Conservation (phyloP, 2,888 invertebrate species). For the Lithosia quadra region DNA sequence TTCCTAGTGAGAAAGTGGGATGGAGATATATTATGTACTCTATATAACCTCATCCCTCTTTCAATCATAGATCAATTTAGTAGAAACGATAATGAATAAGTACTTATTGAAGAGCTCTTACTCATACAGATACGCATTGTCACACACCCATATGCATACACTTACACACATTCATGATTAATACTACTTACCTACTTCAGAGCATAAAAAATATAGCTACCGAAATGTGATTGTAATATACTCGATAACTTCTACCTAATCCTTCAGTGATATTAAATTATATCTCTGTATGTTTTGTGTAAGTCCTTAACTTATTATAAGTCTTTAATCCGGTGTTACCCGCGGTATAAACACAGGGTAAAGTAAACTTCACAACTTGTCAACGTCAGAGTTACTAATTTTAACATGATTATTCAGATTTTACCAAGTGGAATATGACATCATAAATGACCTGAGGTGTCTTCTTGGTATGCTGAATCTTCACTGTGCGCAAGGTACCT, state of each 20-base stretch:
- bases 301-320: slow-evolving; percentile 5
- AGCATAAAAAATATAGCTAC: background rate
- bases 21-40: no score
- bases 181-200: no score
- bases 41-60: no score
- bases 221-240: background rate
- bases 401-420: slow-evolving; percentile 3
- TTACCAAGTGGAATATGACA: background rate
- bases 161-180: background rate
- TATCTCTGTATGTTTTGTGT: slow-evolving; percentile 2
- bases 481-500: no score
- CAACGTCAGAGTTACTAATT: slow-evolving; percentile 16
- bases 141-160: no score
- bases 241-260: background rate
- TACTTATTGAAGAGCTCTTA: no score
- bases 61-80: no score
- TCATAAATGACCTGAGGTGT: background rate
- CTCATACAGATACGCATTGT: no score
- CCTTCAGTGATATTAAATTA: background rate
- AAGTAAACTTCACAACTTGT: slow-evolving; percentile 13
- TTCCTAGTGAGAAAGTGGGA: no score
- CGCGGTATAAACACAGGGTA: slow-evolving; percentile 1
- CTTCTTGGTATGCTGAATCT: background rate
- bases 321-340: slow-evolving; percentile 1
- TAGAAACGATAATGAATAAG: no score